Base-by-base conservation (phyloP, 2,113 vertebrate species). In the Syngnathus scovelli region DNA sequence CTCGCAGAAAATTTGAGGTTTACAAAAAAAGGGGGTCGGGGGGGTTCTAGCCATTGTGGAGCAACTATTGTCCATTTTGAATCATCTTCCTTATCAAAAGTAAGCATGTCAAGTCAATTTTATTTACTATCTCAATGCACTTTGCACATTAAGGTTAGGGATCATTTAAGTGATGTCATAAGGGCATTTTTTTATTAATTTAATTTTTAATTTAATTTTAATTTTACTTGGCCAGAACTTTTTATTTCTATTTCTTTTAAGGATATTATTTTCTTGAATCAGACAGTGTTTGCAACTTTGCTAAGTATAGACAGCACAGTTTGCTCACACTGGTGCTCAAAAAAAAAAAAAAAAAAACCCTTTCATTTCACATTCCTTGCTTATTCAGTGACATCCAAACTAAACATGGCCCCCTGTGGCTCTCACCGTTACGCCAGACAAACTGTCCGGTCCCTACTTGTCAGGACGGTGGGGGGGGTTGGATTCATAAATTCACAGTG, bases 1-100 rank as follows among this genome's bases (percentile, higher is more conserved):
- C 81, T 75, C 79, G 85, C 83, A 82, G 84, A 85, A 89, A 85
- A 86, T 86, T 85, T 88, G 84, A 87, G 86, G 82, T 86, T 86
- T 86, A 85, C 80, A 81, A 88, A 85, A 82, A 82, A 84, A 83
- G 70, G 70, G 72, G 82, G 74, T 72, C 61, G 2, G 71, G 16
- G 19, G 67, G 68, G 72, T 77, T 78, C 70, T 56, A 48, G 69
- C n/a, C 2, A 6, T 37, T 70, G 51, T 51, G 19, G 19, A 7
- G 49, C 19, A 6, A 51, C 52, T 67, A 44, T 81, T 33, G 27
- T 33, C 27, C 27, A 33, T 33, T 33, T 43, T 69, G 21, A 11
- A 37, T 61, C 48, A 73, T 12, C 23, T 61, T 65, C 70, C 67
- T 67, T 71, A 59, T 71, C 70, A 70, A 39, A 52, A 21, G 46